Evolutionary conservation across 1,140 invertebrate species (phyloP).

Genomic region (Liolophura sinensis): DNA sequence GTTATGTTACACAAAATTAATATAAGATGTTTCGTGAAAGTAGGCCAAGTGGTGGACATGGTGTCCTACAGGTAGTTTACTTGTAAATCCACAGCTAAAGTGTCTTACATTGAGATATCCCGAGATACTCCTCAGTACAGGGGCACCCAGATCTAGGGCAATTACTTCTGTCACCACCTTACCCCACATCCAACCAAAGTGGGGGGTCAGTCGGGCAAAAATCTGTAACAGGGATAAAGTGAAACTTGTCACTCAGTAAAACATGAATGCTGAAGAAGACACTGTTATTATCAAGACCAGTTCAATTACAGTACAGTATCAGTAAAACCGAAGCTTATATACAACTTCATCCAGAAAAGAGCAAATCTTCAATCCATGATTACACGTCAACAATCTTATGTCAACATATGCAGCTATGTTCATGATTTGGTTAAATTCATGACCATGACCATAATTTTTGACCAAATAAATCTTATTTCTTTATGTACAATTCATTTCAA

Average conservation of each 20-base stretch:
- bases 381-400: no score
- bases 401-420: background rate
- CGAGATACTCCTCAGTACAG: conserved; percentile 64
- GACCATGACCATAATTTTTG: no score
- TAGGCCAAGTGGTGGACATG: background rate
- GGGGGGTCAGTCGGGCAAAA: conserved; percentile 62
- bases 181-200: conserved; percentile 63
- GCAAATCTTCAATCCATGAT: no score
- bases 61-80: background rate
- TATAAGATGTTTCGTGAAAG: background rate
- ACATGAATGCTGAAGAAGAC: background rate
- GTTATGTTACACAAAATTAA: background rate
- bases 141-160: conserved; percentile 63
- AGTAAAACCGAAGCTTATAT: no score
- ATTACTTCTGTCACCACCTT: conserved; percentile 67
- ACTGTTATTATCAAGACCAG: no score
- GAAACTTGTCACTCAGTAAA: conserved; percentile 5
- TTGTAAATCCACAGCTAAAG: background rate
- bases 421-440: no score
- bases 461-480: no score
- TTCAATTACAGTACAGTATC: no score
- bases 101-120: conserved; percentile 61
- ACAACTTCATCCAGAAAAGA: no score
- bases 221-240: conserved; percentile 58
- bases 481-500: no score